Percentiles rank a stretch among this genome's conserved stretches.
Conservation (phyloP, 2,888 invertebrate species). For the Crocallis elinguaria region DNA sequence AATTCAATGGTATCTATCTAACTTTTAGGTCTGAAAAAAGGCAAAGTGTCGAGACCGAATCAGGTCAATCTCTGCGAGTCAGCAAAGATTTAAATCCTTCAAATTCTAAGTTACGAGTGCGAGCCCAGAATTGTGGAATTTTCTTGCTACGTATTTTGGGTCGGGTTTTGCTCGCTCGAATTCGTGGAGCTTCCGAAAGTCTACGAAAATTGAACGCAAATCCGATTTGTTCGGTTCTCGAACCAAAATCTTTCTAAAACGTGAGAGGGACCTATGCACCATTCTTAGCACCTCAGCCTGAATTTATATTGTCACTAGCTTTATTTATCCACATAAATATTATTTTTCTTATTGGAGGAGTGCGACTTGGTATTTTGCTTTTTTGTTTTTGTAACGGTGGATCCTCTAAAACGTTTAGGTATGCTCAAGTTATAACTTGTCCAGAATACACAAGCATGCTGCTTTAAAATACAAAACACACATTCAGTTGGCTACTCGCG, state of each 20-base stretch:
- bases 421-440: too few relatives aligned
- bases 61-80: conserved; percentile 59
- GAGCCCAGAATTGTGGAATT: conserved; percentile 59
- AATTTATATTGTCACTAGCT: conserved; percentile 23
- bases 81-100: conserved; percentile 68
- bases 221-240: conserved; percentile 74
- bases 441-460: too few relatives aligned
- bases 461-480: too few relatives aligned
- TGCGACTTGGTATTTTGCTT: too few relatives aligned
- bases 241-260: conserved; percentile 60
- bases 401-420: too few relatives aligned
- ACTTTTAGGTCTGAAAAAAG: conserved; percentile 34
- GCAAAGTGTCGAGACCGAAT: conserved; percentile 47
- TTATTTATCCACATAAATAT: background rate
- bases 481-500: too few relatives aligned
- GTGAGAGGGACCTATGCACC: conserved; percentile 57
- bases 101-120: conserved; percentile 63
- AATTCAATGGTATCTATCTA: conserved; percentile 17
- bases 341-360: background rate
- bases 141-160: conserved; percentile 62
- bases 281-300: conserved; percentile 38
- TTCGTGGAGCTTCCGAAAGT: conserved; percentile 68
- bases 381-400: too few relatives aligned
- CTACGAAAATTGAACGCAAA: conserved; percentile 80
- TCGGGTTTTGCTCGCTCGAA: conserved; percentile 63